These are phyloP conservation scores for Perca fluviatilis DNA, from an alignment of 2,113 vertebrate species.

Conservation along the genomic window DNA sequence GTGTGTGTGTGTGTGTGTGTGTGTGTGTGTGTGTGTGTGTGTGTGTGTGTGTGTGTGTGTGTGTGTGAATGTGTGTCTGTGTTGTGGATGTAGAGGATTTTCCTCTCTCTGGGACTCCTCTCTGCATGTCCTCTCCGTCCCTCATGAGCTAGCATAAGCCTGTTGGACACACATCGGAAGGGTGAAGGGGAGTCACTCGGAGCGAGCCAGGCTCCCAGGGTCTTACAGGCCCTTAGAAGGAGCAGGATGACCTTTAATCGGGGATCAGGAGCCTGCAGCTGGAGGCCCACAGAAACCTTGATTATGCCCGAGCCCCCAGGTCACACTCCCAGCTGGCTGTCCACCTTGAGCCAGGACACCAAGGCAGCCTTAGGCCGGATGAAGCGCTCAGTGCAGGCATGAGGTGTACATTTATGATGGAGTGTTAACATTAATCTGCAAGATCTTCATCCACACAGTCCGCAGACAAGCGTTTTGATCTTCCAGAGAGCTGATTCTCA, in stretches of 20 bases:
- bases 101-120: slow-evolving; percentile 72
- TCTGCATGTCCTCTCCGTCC: slow-evolving; percentile 75
- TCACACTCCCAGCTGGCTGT: slow-evolving; percentile 68
- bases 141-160: slow-evolving; percentile 83
- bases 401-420: slow-evolving; percentile 71
- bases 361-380: slow-evolving; percentile 55
- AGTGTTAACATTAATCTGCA: slow-evolving; percentile 35
- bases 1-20: slow-evolving; percentile 55
- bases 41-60: slow-evolving; percentile 14
- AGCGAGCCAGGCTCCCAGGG: slow-evolving; percentile 69
- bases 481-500: background rate
- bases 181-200: slow-evolving; percentile 71
- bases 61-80: slow-evolving; percentile 12
- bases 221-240: slow-evolving; percentile 82
- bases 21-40: background rate
- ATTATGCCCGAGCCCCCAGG: slow-evolving; percentile 59
- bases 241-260: slow-evolving; percentile 84
- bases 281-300: slow-evolving; percentile 65
- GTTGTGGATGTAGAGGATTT: slow-evolving; percentile 75
- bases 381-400: slow-evolving; percentile 74
- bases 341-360: slow-evolving; percentile 39
- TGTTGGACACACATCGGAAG: slow-evolving; percentile 87
- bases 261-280: slow-evolving; percentile 83
- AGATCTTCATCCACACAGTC: slow-evolving; percentile 50
- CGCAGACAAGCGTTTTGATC: background rate